Evolutionary conservation across 2,113 vertebrate species (phyloP).

Genomic region (Oncorhynchus mykiss): DNA sequence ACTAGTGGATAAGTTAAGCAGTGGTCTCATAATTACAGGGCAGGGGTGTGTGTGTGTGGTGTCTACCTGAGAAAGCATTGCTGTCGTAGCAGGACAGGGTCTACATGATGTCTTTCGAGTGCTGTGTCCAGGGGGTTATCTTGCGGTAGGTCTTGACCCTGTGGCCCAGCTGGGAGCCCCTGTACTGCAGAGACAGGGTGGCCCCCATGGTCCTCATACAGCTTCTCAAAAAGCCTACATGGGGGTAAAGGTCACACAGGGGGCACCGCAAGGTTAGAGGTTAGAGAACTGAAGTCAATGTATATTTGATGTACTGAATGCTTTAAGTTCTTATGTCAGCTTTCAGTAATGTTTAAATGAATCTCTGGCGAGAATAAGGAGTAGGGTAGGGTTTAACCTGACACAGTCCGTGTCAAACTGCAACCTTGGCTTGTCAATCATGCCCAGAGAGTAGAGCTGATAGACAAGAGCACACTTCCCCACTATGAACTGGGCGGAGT

Average conservation of each 20-base stretch:
- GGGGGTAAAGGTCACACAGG: not conserved
- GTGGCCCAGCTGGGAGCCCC: constrained; percentile 96
- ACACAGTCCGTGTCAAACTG: constrained; percentile 97
- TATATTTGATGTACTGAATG: too few relatives aligned
- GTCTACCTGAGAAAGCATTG: constrained; percentile 94
- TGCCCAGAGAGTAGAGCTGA: constrained; percentile 90
- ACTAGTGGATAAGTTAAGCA: too few relatives aligned
- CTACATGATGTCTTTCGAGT: constrained; percentile 98
- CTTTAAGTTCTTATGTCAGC: too few relatives aligned
- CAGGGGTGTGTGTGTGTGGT: not conserved
- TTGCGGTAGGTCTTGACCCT: constrained; percentile 97
- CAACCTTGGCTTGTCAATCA: constrained; percentile 95
- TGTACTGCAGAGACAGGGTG: constrained; percentile 93
- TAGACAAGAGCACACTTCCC: constrained; percentile 96
- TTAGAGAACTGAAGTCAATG: too few relatives aligned
- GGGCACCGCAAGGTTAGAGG: too few relatives aligned
- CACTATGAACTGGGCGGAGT: constrained; percentile 98
- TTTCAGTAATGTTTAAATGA: too few relatives aligned
- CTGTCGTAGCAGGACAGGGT: constrained; percentile 95
- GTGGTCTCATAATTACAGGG: too few relatives aligned
- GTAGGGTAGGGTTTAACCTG: constrained; percentile 70
- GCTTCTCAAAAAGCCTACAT: constrained; percentile 93
- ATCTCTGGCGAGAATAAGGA: too few relatives aligned
- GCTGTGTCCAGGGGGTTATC: constrained; percentile 96
- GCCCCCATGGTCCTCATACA: constrained; percentile 97